phyloP scores from a whole-genome alignment of 2,797 vertebrate genomes.

The Gymnothorax reevesii region DNA sequence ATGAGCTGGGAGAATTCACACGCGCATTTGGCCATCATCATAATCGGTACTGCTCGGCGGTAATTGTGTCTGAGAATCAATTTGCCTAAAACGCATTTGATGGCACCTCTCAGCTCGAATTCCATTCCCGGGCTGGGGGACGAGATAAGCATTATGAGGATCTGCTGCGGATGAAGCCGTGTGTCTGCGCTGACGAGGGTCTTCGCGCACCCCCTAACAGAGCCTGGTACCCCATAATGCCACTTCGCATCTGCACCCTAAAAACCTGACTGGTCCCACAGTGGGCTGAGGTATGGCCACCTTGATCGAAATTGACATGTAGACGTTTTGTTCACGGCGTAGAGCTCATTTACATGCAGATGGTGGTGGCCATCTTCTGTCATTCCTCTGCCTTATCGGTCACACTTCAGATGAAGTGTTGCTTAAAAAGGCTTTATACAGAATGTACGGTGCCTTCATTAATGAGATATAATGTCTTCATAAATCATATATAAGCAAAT shows the following conservation, averaged over 20 bases:
- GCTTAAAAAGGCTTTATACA: too few species aligned
- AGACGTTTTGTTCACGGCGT: not conserved
- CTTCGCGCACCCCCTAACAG: not conserved
- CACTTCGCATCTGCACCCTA: not conserved
- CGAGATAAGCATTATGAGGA: conserved; percentile 25
- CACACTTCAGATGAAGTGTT: too few species aligned
- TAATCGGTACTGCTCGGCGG: conserved; percentile 47
- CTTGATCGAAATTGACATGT: not conserved
- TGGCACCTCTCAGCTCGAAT: conserved; percentile 40
- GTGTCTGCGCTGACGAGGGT: not conserved
- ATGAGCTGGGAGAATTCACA: conserved; percentile 45
- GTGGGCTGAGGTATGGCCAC: not conserved
- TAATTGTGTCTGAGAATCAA: conserved; percentile 53
- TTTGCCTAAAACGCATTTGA: conserved; percentile 40
- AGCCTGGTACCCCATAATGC: not conserved
- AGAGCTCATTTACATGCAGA: conserved; percentile 50
- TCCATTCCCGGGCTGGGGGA: not conserved
- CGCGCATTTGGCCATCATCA: conserved; percentile 38
- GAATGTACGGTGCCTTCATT: too few species aligned
- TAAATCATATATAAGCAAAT: too few species aligned
- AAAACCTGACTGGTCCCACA: not conserved
- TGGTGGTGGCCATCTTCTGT: conserved; percentile 51
- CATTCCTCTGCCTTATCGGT: conserved; percentile 16
- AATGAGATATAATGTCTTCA: too few species aligned
- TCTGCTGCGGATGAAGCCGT: not conserved